Percentiles rank a stretch among this genome's conserved stretches.
These are phyloP conservation scores for Tenebrio molitor DNA, from an alignment of 1,140 invertebrate genomes.

Conservation along the genomic window DNA sequence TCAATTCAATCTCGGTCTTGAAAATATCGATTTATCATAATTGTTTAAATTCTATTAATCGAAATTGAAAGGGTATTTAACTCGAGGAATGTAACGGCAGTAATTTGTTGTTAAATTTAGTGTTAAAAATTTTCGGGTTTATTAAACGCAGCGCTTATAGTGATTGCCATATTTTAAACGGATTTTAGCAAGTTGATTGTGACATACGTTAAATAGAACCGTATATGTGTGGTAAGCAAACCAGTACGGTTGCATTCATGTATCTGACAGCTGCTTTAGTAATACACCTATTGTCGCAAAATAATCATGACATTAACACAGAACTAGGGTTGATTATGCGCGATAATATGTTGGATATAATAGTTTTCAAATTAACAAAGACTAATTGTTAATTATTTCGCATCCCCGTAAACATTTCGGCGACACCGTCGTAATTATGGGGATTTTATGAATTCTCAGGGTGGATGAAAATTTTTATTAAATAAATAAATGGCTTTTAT, in stretches of 20 bases:
- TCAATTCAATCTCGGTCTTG: too few species aligned
- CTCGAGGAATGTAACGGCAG: not conserved
- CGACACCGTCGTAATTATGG: constrained; percentile 3
- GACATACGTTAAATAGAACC: constrained; percentile 52
- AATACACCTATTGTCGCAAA: constrained; percentile 59
- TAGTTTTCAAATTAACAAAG: constrained; percentile 54
- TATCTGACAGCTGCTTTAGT: constrained; percentile 59
- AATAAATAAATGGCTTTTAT: constrained; percentile 23
- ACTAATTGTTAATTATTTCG: constrained; percentile 50
- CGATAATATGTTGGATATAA: constrained; percentile 55
- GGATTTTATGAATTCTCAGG: constrained; percentile 18
- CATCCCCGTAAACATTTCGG: constrained; percentile 26
- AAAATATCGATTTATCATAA: too few species aligned
- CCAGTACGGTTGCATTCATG: constrained; percentile 57
- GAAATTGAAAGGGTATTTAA: not conserved
- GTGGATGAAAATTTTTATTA: not conserved
- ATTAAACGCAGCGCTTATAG: constrained; percentile 8
- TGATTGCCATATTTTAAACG: constrained; percentile 41
- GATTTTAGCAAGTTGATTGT: constrained; percentile 51
- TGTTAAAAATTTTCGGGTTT: constrained; percentile 28
- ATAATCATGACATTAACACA: constrained; percentile 56
- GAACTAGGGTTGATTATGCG: constrained; percentile 51
- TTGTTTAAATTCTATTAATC: not conserved
- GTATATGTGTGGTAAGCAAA: constrained; percentile 54
- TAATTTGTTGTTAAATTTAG: constrained; percentile 34